Conservation (phyloP, 2,113 vertebrate species). For the Cheirogaleus medius region DNA sequence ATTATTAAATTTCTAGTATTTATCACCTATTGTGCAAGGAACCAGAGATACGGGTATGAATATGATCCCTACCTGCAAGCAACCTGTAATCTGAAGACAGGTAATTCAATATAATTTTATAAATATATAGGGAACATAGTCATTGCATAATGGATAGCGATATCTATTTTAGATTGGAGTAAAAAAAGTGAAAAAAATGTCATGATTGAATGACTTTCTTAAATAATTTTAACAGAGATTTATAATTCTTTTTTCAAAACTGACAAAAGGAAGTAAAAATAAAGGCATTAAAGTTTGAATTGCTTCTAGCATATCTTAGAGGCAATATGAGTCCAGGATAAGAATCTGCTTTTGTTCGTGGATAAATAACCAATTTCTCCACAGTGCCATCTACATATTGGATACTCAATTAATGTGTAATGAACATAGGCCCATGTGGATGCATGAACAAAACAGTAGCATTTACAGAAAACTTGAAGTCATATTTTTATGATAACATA, state of each 20-base stretch:
- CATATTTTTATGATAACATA: background rate
- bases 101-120: background rate
- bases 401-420: background rate
- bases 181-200: background rate
- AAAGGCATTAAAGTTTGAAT: background rate
- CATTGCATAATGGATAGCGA: background rate
- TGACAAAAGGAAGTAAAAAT: background rate
- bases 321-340: fast-evolving
- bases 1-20: background rate
- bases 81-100: background rate
- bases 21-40: background rate
- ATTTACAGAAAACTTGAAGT: background rate
- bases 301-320: fast-evolving
- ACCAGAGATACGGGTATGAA: background rate
- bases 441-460: background rate
- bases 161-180: background rate
- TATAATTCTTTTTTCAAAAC: background rate
- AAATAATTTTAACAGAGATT: background rate
- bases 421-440: background rate
- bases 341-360: background rate
- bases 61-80: background rate
- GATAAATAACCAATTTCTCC: background rate
- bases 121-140: background rate
- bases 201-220: background rate
- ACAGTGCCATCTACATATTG: too few relatives aligned